A percentile compares a stretch with the other conserved stretches of the same genome.
phyloP scores from a whole-genome alignment of 2,113 vertebrate genomes.

The Lagopus leucura region DNA sequence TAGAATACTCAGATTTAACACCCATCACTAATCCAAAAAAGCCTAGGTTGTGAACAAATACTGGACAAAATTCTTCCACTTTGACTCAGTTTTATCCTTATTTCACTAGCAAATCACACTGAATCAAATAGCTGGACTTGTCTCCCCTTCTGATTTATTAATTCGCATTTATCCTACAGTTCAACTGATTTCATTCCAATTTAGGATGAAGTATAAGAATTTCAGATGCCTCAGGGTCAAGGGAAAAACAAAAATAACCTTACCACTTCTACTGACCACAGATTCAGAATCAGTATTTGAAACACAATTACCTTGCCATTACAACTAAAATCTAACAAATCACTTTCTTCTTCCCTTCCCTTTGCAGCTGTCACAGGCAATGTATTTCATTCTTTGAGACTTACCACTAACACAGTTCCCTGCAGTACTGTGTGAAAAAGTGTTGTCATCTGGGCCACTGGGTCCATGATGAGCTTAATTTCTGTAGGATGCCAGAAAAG shows the following conservation, averaged over 20 bases:
- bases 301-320: not conserved
- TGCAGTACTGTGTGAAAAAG: conserved; percentile 16
- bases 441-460: conserved; percentile 32
- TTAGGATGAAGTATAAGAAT: not conserved
- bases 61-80: conserved; percentile 4
- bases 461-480: conserved; percentile 46
- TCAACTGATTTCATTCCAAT: not conserved
- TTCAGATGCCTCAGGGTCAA: not conserved
- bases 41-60: not conserved
- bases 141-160: not conserved
- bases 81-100: not conserved
- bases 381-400: not conserved
- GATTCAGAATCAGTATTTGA: not conserved
- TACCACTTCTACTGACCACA: not conserved
- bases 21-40: not conserved
- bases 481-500: conserved; percentile 31
- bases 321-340: conserved; percentile 19
- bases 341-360: not conserved
- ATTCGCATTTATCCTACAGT: not conserved
- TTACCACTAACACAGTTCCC: not conserved
- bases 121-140: not conserved
- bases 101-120: not conserved
- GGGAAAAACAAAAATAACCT: not conserved
- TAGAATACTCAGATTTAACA: not conserved
- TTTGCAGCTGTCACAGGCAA: conserved; percentile 4